Evolutionary conservation across 2,797 vertebrate species (phyloP).

Genomic region (Helicolenus hilgendorfi): DNA sequence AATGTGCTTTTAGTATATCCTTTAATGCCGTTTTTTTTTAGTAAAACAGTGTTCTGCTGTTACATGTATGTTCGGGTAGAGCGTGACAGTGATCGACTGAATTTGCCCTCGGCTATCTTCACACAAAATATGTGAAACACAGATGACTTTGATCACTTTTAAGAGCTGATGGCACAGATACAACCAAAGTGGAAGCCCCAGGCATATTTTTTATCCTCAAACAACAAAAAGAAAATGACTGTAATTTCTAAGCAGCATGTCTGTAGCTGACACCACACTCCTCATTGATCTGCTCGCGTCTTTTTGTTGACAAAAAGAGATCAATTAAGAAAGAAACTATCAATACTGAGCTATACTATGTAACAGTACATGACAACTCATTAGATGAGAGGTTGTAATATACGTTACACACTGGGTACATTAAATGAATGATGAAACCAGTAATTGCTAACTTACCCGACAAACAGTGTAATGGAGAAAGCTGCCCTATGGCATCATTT

Average conservation of each 20-base stretch:
- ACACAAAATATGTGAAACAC: background rate
- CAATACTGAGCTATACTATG: background rate
- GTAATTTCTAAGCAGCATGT: background rate
- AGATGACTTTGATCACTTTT: constrained; percentile 27
- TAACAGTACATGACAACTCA: background rate
- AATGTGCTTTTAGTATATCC: background rate
- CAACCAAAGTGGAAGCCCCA: background rate
- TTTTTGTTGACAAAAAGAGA: background rate
- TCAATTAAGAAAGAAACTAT: constrained; percentile 2
- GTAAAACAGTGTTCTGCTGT: background rate
- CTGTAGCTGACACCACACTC: background rate
- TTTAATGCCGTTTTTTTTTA: background rate
- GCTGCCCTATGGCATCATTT: background rate
- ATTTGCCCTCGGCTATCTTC: constrained; percentile 1
- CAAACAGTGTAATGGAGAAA: background rate
- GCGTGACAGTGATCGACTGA: background rate
- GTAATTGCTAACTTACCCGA: constrained; percentile 2
- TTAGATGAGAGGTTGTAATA: background rate
- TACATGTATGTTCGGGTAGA: background rate
- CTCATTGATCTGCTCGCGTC: constrained; percentile 2
- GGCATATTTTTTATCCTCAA: constrained; percentile 11
- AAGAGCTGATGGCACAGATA: constrained; percentile 21
- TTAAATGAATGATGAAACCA: background rate
- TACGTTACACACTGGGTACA: background rate
- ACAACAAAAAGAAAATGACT: background rate